Evolutionary conservation across 2,888 invertebrate genomes (phyloP), one percentile per base, ranked within the genome.

Genomic region (Cantharis lateralis): DNA sequence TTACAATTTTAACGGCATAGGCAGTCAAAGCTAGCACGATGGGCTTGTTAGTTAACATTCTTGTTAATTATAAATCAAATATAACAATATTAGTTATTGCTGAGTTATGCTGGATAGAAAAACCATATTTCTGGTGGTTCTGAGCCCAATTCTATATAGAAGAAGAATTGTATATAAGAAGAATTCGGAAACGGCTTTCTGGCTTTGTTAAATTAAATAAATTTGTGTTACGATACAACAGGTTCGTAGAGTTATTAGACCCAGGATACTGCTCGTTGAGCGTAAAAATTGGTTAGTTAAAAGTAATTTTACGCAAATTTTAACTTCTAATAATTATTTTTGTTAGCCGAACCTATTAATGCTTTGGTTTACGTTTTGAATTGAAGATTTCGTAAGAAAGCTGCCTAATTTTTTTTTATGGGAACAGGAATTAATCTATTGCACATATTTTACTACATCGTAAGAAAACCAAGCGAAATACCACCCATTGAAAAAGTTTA

Each of bases 401-500:
- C 24, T 24, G 7, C 7, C 20, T 7, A 5, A 24, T 7, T 24
- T 24, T 20, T 20, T 24, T 24, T 24, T 9, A 24, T 9, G 24
- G 24, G 24, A 24, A 24, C 0, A 9, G 24, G 24, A 24, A 24
- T 24, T 24, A 24, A 24, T 24, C 24, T 24, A 24, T 24, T 28
- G 26, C 26, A 28, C 26, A 48, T 48, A n/a, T 48, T 66, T 66
- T 66, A 66, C 20, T 20, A 16, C 24, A 66, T 20, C 64, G 64
- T 66, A 66, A 48, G n/a, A 48, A 66, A 66, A 1, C 7, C 32
- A 15, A 20, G 15, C 13, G 63, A 76, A 77, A 70, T 74, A 71
- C 70, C 70, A 32, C 28, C 66, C 77, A 77, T 74, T 76, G 69
- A 70, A 26, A 16, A 68, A 28, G 63, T 70, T 28, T 24, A 77